Percentiles rank a stretch among this genome's conserved stretches.
Conservation (phyloP, 2,113 vertebrate species). For the Amia ocellicauda region DNA sequence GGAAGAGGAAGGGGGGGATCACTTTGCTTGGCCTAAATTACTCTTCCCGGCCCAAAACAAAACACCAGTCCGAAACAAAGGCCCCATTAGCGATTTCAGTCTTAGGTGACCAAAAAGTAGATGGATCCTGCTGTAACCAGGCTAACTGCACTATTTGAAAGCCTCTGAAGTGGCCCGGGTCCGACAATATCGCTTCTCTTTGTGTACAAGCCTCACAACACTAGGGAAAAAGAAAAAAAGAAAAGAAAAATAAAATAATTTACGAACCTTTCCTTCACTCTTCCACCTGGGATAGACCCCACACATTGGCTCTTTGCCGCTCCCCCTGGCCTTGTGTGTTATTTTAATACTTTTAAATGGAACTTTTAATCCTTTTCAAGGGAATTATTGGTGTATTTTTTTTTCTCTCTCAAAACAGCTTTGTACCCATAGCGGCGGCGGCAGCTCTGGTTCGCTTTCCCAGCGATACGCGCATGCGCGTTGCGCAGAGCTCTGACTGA, state of each 20-base stretch:
- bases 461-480: conserved; percentile 19
- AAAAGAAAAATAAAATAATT: conserved; percentile 15
- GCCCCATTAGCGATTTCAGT: not conserved
- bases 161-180: not conserved
- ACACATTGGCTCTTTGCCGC: conserved; percentile 11
- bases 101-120: not conserved
- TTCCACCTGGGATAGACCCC: conserved; percentile 17
- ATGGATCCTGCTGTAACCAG: no score
- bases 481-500: no score
- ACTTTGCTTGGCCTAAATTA: conserved; percentile 13
- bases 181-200: conserved; percentile 1
- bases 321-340: conserved; percentile 8
- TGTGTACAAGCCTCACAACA: conserved; percentile 15
- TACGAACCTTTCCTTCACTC: conserved; percentile 26
- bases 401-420: conserved; percentile 15
- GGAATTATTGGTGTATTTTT: conserved; percentile 13
- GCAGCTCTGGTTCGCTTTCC: conserved; percentile 11
- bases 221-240: not conserved
- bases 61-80: conserved; percentile 16
- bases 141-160: no score
- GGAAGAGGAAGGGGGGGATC: not conserved
- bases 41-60: conserved; percentile 10
- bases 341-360: not conserved
- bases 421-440: conserved; percentile 15
- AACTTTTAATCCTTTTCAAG: conserved; percentile 12